These are phyloP conservation scores for Oceanodroma tethys DNA, from an alignment of 2,113 vertebrate genomes.

Conservation along the genomic window DNA sequence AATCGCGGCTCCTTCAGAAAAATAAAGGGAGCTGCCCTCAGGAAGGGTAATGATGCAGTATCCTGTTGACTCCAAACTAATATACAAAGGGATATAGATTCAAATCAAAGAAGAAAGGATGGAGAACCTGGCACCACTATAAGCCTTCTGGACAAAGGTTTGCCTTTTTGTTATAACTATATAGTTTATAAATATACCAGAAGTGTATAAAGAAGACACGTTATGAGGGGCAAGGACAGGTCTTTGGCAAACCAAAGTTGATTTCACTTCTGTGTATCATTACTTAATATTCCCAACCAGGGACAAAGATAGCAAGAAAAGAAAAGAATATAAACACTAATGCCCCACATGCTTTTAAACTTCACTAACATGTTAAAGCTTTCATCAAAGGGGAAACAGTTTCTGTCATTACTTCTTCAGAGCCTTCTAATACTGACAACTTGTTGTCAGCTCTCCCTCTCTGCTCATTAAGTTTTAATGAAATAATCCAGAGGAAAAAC, in stretches of 20 bases:
- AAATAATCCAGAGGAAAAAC: background rate
- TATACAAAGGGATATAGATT: background rate
- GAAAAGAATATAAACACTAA: background rate
- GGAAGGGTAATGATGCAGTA: slow-evolving; percentile 16
- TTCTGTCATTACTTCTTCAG: background rate
- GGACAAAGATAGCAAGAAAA: background rate
- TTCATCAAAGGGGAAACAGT: background rate
- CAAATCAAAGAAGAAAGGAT: slow-evolving; percentile 3
- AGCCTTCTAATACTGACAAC: background rate
- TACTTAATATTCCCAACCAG: background rate
- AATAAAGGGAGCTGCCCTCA: background rate
- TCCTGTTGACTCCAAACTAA: slow-evolving; percentile 36
- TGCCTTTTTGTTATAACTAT: background rate
- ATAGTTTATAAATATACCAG: background rate
- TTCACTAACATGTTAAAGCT: background rate
- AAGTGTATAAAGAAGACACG: background rate
- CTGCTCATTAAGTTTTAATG: background rate
- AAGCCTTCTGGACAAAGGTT: background rate
- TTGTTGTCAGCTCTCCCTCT: background rate
- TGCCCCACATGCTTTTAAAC: background rate
- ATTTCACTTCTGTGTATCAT: background rate
- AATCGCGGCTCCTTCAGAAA: background rate
- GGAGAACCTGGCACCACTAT: background rate
- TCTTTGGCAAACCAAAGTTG: background rate
- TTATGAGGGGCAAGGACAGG: background rate